Base-by-base conservation (phyloP, 2,113 vertebrate genomes). In the Takifugu bimaculatus region DNA sequence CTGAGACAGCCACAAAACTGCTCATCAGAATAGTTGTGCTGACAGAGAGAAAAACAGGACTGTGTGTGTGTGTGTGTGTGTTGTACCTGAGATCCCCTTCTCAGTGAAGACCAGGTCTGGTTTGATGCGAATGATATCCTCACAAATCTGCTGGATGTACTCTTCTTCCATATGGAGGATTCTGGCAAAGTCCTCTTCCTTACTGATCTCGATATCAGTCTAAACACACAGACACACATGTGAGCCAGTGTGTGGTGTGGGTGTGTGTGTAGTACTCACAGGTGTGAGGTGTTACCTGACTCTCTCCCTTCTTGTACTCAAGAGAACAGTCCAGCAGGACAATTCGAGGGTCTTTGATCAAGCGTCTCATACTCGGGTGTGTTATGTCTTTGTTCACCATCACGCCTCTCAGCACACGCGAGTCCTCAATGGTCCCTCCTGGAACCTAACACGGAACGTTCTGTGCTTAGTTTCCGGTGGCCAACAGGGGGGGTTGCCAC, bases 251-350 rank as follows among this genome's bases (percentile, higher is more conserved):
- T 13, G 39, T 29, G 48, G 39, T 29, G 2, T 57, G 27, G 49
- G 59, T 60, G 48, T 50, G 13, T 27, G 12, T 6, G 14, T 49
- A 42, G 20, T n/a, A 11, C 35, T 39, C 35, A 39, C 29, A 32
- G 29, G 5, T 6, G 3, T 32, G 29, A 1, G 5, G 20, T 27
- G 6, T 54, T 15, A 98, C 96, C 95, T 98, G 96, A 82, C 96
- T 99, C 88, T 99, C 97, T 14, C 97, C 97, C 72, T 99, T 99
- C 88, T 98, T 99, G 88, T 97, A 99, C 76, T 99, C 97, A 53
- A 99, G 79, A 0, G 94, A 96, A 27, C 96, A 97, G 85, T 99
- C 97, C 28, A 99, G 85, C 12, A 99, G 91, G 54, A 98, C 68
- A 0, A 99, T 94, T 0, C 96, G 91, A 0, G 97, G 97, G 26